Percentiles rank a stretch among this genome's conserved stretches.
These are phyloP conservation scores for Aphaenogaster rudis DNA, from an alignment of 1,140 invertebrate genomes.

Conservation along the genomic window DNA sequence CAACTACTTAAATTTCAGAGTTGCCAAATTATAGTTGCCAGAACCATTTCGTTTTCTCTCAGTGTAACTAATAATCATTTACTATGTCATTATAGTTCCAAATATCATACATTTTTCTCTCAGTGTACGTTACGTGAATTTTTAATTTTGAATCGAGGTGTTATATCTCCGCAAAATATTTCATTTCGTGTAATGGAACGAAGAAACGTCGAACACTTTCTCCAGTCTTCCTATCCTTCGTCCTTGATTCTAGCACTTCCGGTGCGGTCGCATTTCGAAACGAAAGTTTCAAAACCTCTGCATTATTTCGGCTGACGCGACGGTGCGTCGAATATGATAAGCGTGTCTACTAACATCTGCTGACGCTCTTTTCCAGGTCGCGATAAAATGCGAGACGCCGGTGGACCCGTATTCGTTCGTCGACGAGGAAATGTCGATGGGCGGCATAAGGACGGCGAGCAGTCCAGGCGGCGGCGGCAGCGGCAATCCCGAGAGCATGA, in stretches of 20 bases:
- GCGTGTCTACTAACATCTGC: background rate
- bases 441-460: conserved; percentile 83
- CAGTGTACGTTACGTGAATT: background rate
- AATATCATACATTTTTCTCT: no score
- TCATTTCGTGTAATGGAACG: background rate
- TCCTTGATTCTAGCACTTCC: background rate
- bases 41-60: no score
- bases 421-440: conserved; percentile 90
- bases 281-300: background rate
- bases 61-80: no score
- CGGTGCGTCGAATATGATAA: conserved; percentile 24
- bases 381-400: conserved; percentile 89
- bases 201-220: background rate
- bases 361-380: conserved; percentile 80
- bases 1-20: no score
- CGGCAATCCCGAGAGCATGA: conserved; percentile 79
- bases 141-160: background rate
- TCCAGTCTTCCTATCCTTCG: background rate
- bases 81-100: no score
- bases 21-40: no score
- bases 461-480: conserved; percentile 81
- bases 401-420: conserved; percentile 94
- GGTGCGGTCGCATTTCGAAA: background rate
- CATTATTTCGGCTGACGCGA: background rate
- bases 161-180: background rate